A percentile compares a stretch with the other conserved stretches of the same genome.
These are phyloP conservation scores for Bovichtus diacanthus DNA, from an alignment of 2,797 vertebrate species.

Conservation along the genomic window DNA sequence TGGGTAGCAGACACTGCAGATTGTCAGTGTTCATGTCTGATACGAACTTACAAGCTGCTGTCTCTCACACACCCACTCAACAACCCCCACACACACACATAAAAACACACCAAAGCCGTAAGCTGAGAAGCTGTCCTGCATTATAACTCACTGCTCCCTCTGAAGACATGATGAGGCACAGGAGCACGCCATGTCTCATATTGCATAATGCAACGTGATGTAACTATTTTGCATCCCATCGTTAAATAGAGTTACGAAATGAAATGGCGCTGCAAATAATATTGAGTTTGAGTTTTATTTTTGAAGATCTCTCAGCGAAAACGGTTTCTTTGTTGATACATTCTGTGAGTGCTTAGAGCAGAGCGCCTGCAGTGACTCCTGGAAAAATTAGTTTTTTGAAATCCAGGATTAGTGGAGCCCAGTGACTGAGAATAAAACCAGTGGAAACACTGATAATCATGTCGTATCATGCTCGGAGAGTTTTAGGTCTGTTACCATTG, in stretches of 20 bases:
- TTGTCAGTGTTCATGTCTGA: slow-evolving; percentile 14
- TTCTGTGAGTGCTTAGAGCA: not conserved
- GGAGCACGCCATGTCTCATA: not conserved
- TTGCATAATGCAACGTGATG: not conserved
- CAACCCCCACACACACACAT: not conserved
- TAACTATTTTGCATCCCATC: not conserved
- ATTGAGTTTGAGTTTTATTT: not conserved
- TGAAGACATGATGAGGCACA: slow-evolving; percentile 14
- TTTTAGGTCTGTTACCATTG: slow-evolving; percentile 43
- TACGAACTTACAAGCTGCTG: slow-evolving; percentile 26
- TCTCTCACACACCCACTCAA: slow-evolving; percentile 8
- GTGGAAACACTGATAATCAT: slow-evolving; percentile 30
- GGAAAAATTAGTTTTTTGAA: slow-evolving; percentile 31
- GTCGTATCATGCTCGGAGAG: not conserved
- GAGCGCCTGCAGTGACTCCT: slow-evolving; percentile 11
- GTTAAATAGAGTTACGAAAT: not conserved
- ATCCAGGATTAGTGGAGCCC: slow-evolving; percentile 25
- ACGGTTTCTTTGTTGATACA: not conserved
- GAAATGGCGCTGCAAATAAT: not conserved
- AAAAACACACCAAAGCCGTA: not conserved
- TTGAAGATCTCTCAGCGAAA: not conserved
- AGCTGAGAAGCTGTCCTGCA: slow-evolving; percentile 23
- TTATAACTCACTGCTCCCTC: slow-evolving; percentile 1
- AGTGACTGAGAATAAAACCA: slow-evolving; percentile 1
- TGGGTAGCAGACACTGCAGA: not conserved